Base-by-base conservation (phyloP, 2,797 vertebrate genomes). In the Malacoraja senta region DNA sequence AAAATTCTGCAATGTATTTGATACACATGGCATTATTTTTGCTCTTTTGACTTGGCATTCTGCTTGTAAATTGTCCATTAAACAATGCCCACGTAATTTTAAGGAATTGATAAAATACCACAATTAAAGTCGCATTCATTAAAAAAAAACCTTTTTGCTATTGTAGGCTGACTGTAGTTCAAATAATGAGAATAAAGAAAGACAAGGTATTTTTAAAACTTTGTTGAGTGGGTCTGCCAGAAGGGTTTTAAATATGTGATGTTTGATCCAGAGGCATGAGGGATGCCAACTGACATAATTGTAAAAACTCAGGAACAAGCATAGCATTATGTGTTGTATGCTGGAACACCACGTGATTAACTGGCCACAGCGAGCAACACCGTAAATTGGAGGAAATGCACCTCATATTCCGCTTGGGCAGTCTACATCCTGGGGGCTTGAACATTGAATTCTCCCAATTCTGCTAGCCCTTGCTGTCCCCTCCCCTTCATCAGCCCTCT, bases 281-380 rank as follows among this genome's bases (percentile, higher is more conserved):
- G 19, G 15, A 15, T 92, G 71, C 71, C 24, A 76, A 91, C 90
- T 15, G 68, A 72, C 12, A 74, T 44, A 71, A 44, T 91, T 26
- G 38, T 24, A 35, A 72, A 71, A 38, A 21, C 63, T 91, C 88
- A 91, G 61, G 63, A 91, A 72, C 9, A 86, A 63, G 26, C 13
- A 21, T 26, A 8, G 13, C 12, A 63, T 65, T 86, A 15, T 65
- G 83, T 86, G 32, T 32, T n/a, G 58, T 86, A 86, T 29, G 29
- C 29, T 86, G 83, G 83, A 32, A 65, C 83, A 65, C n/a, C 35
- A 91, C 74, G 68, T 91, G 38, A 72, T 91, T 91, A 53, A 13
- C 32, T 71, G n/a, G n/a, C n/a, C n/a, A n/a, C n/a, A n/a, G n/a
- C n/a, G n/a, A n/a, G n/a, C n/a, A n/a, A n/a, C n/a, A n/a, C n/a